Percentiles rank a stretch among this genome's conserved stretches.
Conservation (phyloP, 2,888 invertebrate species). For the Mactromeris polynyma region DNA sequence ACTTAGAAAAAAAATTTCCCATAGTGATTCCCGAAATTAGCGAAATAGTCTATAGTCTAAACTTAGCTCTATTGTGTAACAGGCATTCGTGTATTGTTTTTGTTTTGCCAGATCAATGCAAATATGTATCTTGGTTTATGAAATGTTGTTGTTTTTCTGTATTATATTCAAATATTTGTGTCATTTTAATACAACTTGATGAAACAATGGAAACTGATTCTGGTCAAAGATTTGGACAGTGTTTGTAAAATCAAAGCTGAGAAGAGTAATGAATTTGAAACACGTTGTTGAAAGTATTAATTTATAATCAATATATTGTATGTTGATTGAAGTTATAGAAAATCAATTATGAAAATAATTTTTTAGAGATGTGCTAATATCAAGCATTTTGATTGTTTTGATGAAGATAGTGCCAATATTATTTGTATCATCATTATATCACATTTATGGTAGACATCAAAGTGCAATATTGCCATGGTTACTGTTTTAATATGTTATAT, state of each 20-base stretch:
- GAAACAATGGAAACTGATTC: background rate
- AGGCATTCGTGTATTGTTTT: background rate
- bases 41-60: background rate
- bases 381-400: background rate
- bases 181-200: background rate
- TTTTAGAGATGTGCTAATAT: background rate
- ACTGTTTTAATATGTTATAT: conserved; percentile 17
- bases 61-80: background rate
- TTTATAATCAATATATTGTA: too few relatives aligned
- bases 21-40: background rate
- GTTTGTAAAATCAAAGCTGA: too few relatives aligned
- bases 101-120: conserved; percentile 17
- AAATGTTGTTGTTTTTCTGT: background rate
- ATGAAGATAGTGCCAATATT: background rate
- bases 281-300: too few relatives aligned
- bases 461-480: conserved; percentile 11
- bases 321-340: background rate
- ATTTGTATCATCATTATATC: background rate
- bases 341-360: background rate
- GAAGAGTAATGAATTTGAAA: too few relatives aligned
- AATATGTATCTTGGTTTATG: background rate
- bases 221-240: too few relatives aligned
- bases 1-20: background rate
- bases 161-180: background rate
- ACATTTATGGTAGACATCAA: background rate